phyloP scores from a whole-genome alignment of 53 echinoderm and acorn worm species.

The Echinometra lucunter region DNA sequence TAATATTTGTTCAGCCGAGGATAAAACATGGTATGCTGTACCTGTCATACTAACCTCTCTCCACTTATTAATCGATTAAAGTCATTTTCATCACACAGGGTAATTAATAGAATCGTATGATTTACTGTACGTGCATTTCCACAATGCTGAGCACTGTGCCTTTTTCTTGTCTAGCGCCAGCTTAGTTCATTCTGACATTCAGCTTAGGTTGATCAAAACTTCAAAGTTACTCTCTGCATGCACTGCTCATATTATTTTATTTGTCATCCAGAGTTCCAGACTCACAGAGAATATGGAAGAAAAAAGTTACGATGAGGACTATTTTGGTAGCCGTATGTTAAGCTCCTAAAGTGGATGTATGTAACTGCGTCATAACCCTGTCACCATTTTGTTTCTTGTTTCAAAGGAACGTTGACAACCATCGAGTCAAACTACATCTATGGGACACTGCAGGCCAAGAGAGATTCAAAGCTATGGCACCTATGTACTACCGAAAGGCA shows the following conservation, averaged over 20 bases:
- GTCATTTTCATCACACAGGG: too few species aligned
- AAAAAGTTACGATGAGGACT: not conserved
- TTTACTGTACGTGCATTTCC: too few species aligned
- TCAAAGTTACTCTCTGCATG: too few species aligned
- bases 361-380: not conserved
- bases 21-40: too few species aligned
- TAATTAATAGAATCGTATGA: too few species aligned
- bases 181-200: not conserved
- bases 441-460: constrained; percentile 99
- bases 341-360: not conserved
- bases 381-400: not conserved
- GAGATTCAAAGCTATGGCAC: constrained; percentile 96
- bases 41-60: too few species aligned
- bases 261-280: not conserved
- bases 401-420: constrained; percentile 91
- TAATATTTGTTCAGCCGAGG: too few species aligned
- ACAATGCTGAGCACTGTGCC: not conserved
- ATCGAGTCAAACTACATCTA: constrained; percentile 90
- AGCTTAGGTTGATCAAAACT: too few species aligned
- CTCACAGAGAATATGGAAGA: not conserved
- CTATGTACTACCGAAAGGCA: constrained; percentile 98
- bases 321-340: not conserved
- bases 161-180: not conserved
- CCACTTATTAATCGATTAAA: too few species aligned
- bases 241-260: not conserved